These are phyloP conservation scores for Poecilia picta DNA, from an alignment of 2,797 vertebrate species.

Conservation along the genomic window DNA sequence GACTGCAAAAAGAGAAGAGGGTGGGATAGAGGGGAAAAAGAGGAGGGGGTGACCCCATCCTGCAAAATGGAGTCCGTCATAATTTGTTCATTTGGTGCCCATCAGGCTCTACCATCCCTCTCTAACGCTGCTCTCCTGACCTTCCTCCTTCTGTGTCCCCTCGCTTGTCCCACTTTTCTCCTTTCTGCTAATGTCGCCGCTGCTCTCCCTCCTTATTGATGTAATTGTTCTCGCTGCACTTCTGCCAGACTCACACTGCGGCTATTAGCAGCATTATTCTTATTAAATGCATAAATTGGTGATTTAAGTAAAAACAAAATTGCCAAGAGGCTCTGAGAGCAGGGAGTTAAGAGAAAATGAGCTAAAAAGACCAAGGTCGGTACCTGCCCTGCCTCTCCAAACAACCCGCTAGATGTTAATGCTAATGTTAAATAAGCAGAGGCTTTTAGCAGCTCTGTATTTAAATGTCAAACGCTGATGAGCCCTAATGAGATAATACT, in stretches of 20 bases:
- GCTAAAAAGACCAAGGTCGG: constrained; percentile 48
- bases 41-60: constrained; percentile 98
- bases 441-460: constrained; percentile 85
- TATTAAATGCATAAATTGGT: constrained; percentile 59
- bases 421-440: constrained; percentile 78
- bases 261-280: constrained; percentile 55
- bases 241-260: constrained; percentile 7
- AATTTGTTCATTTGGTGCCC: constrained; percentile 99
- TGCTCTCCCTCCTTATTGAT: constrained; percentile 31
- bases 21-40: constrained; percentile 81
- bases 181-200: constrained; percentile 46
- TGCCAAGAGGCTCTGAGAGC: constrained; percentile 25
- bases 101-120: constrained; percentile 98
- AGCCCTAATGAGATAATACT: constrained; percentile 82
- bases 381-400: constrained; percentile 44
- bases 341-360: constrained; percentile 39
- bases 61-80: constrained; percentile 99
- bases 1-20: constrained; percentile 94
- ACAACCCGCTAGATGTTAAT: constrained; percentile 72
- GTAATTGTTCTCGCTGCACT: constrained; percentile 20
- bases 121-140: constrained; percentile 94
- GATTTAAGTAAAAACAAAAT: constrained; percentile 40
- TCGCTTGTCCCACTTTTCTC: constrained; percentile 76
- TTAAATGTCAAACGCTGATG: constrained; percentile 84
- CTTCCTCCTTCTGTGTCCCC: constrained; percentile 70